Evolutionary conservation across 2,113 vertebrate species (phyloP), one percentile per base, ranked within the genome.

Genomic region (Condylura cristata): DNA sequence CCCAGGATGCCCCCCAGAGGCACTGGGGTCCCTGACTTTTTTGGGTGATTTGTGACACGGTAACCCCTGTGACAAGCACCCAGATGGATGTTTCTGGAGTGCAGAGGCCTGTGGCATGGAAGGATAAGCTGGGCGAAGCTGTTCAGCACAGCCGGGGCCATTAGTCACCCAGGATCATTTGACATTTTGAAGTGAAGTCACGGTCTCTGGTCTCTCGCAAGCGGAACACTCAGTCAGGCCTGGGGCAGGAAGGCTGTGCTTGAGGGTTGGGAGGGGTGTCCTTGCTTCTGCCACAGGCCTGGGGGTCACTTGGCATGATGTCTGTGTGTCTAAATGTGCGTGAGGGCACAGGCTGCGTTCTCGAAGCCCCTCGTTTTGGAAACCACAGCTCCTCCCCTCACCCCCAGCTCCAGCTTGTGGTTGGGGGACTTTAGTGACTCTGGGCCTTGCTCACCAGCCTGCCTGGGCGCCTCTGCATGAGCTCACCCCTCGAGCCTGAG

Each of bases 181-280:
- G 89, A 74, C 72, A 86, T 60, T 94, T 86, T 56, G 86, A 81
- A 85, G 48, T 39, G 44, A 81, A 75, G 58, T 75, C 79, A 28
- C 0, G 6, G 46, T 71, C 34, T 75, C 75, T 0, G 6, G 46
- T 71, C 34, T 75, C 75, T 46, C 81, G 34, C 87, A 66, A 58
- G 53, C 81, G 75, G 9, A n/a, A 44, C 17, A 17, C 82, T 30
- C 32, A 51, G 28, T 58, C 34, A 14, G 0, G 16, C 81, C 53
- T 56, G 53, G 18, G 39, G n/a, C 37, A 48, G 26, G 48, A 37
- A 72, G 56, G 65, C 60, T 2, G 1, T 24, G 51, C 17, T 14
- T 6, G 72, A 56, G 76, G 63, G n/a, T 58, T 24, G 20, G 53
- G 18, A 56, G 56, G 37, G 44, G 66, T 22, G 24, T 2, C 13